These are phyloP conservation scores for Aleiodes testaceus DNA, from an alignment of 2,888 invertebrate species.

Conservation along the genomic window DNA sequence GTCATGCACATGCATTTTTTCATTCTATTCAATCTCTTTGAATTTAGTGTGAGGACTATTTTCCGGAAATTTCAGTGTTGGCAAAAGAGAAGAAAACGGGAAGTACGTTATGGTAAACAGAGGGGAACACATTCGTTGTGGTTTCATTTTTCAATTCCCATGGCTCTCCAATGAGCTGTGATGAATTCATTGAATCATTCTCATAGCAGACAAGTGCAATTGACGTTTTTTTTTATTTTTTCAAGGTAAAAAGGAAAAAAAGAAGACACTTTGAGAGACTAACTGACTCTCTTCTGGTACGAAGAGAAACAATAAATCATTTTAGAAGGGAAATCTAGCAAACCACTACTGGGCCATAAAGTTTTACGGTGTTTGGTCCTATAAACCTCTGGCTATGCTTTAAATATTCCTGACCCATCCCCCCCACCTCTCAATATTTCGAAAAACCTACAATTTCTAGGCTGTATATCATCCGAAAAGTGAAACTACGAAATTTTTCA, in stretches of 20 bases:
- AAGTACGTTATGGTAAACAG: constrained; percentile 21
- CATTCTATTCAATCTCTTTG: neutral
- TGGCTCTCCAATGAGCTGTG: constrained; percentile 17
- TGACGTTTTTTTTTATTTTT: neutral
- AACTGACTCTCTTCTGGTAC: constrained; percentile 31
- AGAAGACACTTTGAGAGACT: constrained; percentile 31
- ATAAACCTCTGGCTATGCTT: constrained; percentile 42
- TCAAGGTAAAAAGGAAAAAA: constrained; percentile 16
- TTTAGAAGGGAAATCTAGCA: constrained; percentile 61
- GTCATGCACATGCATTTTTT: constrained; percentile 22
- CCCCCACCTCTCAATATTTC: neutral
- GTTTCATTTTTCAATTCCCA: constrained; percentile 47
- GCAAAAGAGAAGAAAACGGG: constrained; percentile 36
- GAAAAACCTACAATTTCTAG: constrained; percentile 12
- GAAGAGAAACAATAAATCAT: constrained; percentile 66
- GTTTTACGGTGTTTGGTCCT: constrained; percentile 66
- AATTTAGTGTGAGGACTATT: constrained; percentile 29
- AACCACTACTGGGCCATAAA: constrained; percentile 69
- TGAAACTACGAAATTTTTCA: constrained; percentile 56
- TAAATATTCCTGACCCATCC: constrained; percentile 25
- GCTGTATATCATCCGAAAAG: constrained; percentile 58
- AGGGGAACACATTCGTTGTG: constrained; percentile 43
- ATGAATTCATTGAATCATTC: constrained; percentile 1
- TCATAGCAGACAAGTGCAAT: constrained; percentile 22
- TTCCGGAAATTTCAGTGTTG: constrained; percentile 41